phyloP scores from a whole-genome alignment of 2,113 vertebrate genomes.

The Leuciscus idus region DNA sequence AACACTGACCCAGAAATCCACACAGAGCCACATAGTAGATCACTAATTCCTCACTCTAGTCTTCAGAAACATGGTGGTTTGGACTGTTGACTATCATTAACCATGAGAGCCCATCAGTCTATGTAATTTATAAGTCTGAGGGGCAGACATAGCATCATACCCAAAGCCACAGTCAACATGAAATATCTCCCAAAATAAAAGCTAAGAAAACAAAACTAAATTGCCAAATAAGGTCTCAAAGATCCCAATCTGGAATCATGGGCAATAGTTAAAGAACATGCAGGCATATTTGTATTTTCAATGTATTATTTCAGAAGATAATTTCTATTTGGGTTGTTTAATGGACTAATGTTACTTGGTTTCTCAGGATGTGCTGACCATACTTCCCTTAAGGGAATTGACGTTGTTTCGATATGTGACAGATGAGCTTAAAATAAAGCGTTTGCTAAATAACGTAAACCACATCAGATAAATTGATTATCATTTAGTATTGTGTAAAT shows the following conservation, averaged over 20 bases:
- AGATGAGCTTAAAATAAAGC: background rate
- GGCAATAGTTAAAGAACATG: background rate
- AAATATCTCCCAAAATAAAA: constrained; percentile 1
- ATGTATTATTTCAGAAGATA: background rate
- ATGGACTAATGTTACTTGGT: background rate
- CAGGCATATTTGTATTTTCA: background rate
- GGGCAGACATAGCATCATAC: constrained; percentile 52
- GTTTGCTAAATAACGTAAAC: background rate
- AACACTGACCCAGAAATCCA: background rate
- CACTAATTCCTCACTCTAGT: background rate
- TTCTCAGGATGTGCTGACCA: background rate
- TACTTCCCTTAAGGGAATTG: constrained; percentile 18
- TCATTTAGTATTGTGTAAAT: background rate
- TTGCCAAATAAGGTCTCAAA: background rate
- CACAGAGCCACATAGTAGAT: background rate
- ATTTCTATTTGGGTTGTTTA: background rate
- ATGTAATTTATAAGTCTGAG: constrained; percentile 49
- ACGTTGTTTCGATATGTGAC: constrained; percentile 11
- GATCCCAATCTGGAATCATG: background rate
- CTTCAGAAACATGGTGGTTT: constrained; percentile 7
- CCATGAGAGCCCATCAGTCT: background rate
- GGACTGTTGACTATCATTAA: constrained; percentile 44
- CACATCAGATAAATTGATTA: background rate
- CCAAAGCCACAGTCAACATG: constrained; percentile 7
- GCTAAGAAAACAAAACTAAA: constrained; percentile 9